These are phyloP conservation scores for Muscidifurax raptorellus DNA, from an alignment of 1,140 invertebrate genomes.

Conservation along the genomic window DNA sequence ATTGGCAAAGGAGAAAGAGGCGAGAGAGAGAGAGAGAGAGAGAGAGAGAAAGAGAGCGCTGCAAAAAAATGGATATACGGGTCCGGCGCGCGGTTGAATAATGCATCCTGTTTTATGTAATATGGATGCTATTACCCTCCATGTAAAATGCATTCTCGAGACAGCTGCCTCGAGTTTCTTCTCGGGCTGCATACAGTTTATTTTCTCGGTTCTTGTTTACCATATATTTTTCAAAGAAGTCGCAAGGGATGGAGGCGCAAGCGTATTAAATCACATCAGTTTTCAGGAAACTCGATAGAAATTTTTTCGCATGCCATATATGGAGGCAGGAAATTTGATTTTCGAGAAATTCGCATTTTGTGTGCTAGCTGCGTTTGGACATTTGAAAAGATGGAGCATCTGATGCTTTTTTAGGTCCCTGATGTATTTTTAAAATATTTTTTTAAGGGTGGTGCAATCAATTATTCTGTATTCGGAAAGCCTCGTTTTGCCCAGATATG, in stretches of 20 bases:
- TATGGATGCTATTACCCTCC: slow-evolving; percentile 58
- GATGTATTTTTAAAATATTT: too few relatives aligned
- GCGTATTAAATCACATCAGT: slow-evolving; percentile 27
- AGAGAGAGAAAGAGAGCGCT: not conserved
- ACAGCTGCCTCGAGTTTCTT: slow-evolving; percentile 48
- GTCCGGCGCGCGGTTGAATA: slow-evolving; percentile 52
- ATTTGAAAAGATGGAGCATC: too few relatives aligned
- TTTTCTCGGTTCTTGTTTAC: slow-evolving; percentile 22
- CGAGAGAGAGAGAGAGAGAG: not conserved
- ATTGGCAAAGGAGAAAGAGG: slow-evolving; percentile 29
- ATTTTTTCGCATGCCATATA: not conserved
- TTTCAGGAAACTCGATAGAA: slow-evolving; percentile 33
- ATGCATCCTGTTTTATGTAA: slow-evolving; percentile 60
- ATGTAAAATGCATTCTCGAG: slow-evolving; percentile 59
- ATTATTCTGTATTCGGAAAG: too few relatives aligned
- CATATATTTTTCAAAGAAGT: slow-evolving; percentile 19
- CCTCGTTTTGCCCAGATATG: too few relatives aligned
- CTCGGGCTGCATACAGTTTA: not conserved
- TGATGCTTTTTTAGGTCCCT: too few relatives aligned
- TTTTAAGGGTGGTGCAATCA: too few relatives aligned
- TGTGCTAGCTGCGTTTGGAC: too few relatives aligned
- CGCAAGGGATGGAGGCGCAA: not conserved
- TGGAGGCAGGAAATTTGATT: slow-evolving; percentile 3
- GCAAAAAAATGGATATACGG: slow-evolving; percentile 26
- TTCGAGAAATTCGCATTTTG: not conserved